Conservation (phyloP, 2,113 vertebrate species). For the Circaetus cinerascens region DNA sequence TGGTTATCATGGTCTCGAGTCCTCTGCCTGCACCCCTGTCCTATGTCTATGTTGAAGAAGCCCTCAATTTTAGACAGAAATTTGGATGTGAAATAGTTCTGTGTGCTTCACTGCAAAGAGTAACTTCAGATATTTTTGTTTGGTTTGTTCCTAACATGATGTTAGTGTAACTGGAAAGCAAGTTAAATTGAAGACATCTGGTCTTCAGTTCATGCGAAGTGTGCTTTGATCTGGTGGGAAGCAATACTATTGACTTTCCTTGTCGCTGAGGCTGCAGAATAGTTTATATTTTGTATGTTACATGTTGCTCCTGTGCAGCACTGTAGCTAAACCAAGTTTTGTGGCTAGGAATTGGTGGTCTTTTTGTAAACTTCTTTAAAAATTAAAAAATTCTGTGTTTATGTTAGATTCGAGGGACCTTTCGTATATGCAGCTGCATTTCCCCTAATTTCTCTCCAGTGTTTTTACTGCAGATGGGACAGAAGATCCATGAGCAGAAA, state of each 20-base stretch:
- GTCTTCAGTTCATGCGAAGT: neutral
- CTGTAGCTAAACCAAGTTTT: neutral
- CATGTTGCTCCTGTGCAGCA: neutral
- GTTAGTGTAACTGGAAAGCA: neutral
- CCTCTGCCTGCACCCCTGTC: neutral
- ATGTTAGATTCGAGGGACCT: neutral
- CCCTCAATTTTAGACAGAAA: neutral
- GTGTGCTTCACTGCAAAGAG: neutral
- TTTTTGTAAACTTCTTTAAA: neutral
- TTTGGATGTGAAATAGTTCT: slow-evolving; percentile 23
- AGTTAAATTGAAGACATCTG: slow-evolving; percentile 38
- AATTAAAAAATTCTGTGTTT: neutral
- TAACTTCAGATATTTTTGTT: neutral
- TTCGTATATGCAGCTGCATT: neutral
- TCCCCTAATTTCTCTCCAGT: neutral
- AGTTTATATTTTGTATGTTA: neutral
- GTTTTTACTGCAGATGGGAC: neutral
- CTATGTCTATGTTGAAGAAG: neutral
- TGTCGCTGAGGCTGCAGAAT: neutral
- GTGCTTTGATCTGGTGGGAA: neutral
- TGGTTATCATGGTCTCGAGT: neutral
- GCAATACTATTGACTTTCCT: neutral
- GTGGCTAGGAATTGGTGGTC: neutral
- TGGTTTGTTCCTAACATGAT: slow-evolving; percentile 3
- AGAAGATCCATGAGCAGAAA: neutral